Percentiles rank a stretch among this genome's conserved stretches.
These are phyloP conservation scores for Habropoda laboriosa DNA, from an alignment of 1,140 invertebrate genomes.

Conservation along the genomic window DNA sequence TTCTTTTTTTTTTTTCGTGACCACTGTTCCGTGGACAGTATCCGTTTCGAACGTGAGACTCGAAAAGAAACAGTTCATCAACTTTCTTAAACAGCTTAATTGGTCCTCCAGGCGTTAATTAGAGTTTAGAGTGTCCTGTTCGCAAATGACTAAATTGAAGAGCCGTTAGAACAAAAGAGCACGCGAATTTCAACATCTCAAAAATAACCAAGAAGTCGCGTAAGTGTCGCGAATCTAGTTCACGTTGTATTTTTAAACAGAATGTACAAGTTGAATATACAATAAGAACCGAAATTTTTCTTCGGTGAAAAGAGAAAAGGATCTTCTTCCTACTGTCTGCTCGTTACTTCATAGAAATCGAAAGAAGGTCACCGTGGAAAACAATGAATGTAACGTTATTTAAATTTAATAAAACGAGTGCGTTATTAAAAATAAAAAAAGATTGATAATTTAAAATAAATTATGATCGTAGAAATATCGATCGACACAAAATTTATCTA, in stretches of 20 bases:
- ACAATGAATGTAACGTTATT: not conserved
- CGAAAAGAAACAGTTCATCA: not conserved
- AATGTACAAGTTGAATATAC: not conserved
- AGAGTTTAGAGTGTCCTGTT: constrained; percentile 4
- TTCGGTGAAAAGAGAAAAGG: too few relatives aligned
- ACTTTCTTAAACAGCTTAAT: not conserved
- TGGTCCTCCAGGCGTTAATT: constrained; percentile 2
- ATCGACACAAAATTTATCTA: too few relatives aligned
- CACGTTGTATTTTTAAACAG: not conserved
- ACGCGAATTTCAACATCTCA: not conserved
- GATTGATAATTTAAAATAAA: too few relatives aligned
- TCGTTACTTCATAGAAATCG: not conserved
- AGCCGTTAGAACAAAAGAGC: not conserved
- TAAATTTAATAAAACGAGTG: too few relatives aligned
- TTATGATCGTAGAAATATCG: too few relatives aligned
- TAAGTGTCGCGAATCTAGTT: not conserved
- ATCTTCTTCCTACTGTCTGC: not conserved
- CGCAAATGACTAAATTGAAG: constrained; percentile 1
- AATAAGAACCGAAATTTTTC: not conserved
- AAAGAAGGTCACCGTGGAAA: too few relatives aligned
- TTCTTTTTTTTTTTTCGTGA: not conserved
- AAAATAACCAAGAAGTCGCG: not conserved
- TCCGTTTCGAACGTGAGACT: not conserved
- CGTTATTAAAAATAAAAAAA: too few relatives aligned
- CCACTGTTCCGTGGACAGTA: not conserved